These are phyloP conservation scores for Caenorhabditis sulstoni DNA, from an alignment of 2,888 invertebrate species.

Conservation along the genomic window DNA sequence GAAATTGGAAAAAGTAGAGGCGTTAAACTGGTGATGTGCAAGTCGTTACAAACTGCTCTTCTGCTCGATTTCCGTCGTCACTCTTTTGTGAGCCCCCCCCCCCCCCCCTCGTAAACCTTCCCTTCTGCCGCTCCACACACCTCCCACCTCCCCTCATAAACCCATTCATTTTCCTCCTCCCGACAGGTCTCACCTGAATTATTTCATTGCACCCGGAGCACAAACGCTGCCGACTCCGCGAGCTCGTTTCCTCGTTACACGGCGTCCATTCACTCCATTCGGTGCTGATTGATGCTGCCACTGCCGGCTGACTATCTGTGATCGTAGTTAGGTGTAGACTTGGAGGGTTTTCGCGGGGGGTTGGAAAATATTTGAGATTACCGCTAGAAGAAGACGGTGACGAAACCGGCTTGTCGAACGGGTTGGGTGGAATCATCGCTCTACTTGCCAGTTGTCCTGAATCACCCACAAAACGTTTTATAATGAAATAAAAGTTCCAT, in stretches of 20 bases:
- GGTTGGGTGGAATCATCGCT: slow-evolving; percentile 47
- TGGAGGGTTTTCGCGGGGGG: too few relatives aligned
- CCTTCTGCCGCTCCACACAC: neutral
- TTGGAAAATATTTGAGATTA: neutral
- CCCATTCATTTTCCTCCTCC: neutral
- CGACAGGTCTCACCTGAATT: slow-evolving; percentile 50
- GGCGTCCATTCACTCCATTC: slow-evolving; percentile 74
- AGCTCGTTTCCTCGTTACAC: slow-evolving; percentile 63
- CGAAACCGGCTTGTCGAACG: slow-evolving; percentile 42
- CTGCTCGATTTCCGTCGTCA: slow-evolving; percentile 1
- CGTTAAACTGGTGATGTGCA: slow-evolving; percentile 6
- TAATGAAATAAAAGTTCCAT: neutral
- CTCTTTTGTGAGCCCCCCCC: slow-evolving; percentile 7
- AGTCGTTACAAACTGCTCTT: neutral
- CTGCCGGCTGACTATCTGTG: slow-evolving; percentile 14
- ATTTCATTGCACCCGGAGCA: slow-evolving; percentile 70
- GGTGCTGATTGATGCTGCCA: slow-evolving; percentile 38
- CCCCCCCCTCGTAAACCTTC: neutral
- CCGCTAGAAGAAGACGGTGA: slow-evolving; percentile 3
- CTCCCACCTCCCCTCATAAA: too few relatives aligned
- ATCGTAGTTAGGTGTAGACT: neutral
- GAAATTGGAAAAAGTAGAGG: slow-evolving; percentile 12
- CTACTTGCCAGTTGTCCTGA: slow-evolving; percentile 27
- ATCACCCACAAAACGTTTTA: slow-evolving; percentile 1
- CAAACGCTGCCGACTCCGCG: slow-evolving; percentile 64